A percentile compares a stretch with the other conserved stretches of the same genome.
Conservation (phyloP, 2,797 vertebrate species). For the Cyclura pinguis region DNA sequence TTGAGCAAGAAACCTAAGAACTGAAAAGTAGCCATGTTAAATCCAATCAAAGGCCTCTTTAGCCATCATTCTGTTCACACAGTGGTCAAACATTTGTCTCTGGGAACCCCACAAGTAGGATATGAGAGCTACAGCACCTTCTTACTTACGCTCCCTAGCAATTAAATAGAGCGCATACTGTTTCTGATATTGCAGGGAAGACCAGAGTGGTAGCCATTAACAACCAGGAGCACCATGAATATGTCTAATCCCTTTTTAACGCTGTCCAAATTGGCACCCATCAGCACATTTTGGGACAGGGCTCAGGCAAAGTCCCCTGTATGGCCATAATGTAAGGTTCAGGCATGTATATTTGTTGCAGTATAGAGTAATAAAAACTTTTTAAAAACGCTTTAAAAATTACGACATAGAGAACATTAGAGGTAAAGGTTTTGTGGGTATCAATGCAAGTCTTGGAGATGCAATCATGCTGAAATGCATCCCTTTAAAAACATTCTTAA, state of each 20-base stretch:
- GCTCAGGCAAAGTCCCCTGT: not conserved
- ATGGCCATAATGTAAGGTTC: not conserved
- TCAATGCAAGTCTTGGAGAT: not conserved
- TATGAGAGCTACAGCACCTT: not conserved
- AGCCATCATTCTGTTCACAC: not conserved
- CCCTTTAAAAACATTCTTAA: not conserved
- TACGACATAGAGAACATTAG: not conserved
- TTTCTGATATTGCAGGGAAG: not conserved
- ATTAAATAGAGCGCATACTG: not conserved
- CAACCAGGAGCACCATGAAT: not conserved
- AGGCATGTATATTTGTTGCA: not conserved
- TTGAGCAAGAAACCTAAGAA: too few species aligned
- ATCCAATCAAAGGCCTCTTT: constrained; percentile 45
- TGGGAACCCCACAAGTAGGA: not conserved
- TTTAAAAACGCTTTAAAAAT: not conserved
- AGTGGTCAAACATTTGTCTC: not conserved
- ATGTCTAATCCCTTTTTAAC: not conserved
- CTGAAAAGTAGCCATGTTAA: not conserved
- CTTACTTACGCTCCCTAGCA: not conserved
- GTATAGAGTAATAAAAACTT: not conserved
- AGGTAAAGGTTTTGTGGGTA: not conserved
- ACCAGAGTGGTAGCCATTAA: not conserved
- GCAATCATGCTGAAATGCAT: not conserved
- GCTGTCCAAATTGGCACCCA: not conserved
- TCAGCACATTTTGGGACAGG: not conserved